Percentiles rank a stretch among this genome's conserved stretches.
These are phyloP conservation scores for Tenualosa ilisha DNA, from an alignment of 2,797 vertebrate species.

Conservation along the genomic window DNA sequence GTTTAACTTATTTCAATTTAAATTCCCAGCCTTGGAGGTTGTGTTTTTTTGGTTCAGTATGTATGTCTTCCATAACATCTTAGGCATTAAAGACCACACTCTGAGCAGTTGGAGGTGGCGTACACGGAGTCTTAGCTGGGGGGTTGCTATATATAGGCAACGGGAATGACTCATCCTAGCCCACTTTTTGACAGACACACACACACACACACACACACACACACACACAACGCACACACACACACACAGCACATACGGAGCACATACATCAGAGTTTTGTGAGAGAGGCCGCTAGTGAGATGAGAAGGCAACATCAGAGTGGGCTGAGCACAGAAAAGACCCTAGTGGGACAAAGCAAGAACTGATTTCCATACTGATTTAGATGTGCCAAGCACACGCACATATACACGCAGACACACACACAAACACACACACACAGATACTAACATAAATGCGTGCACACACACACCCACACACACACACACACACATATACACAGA, in stretches of 20 bases:
- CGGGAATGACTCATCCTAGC: background rate
- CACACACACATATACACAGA: background rate
- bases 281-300: no score
- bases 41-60: no score
- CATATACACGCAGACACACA: background rate
- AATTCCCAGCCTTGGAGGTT: background rate
- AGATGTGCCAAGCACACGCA: background rate
- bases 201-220: background rate
- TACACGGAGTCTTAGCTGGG: background rate
- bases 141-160: background rate
- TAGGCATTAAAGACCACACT: background rate
- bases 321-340: no score
- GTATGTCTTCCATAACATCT: background rate
- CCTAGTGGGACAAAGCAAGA: background rate
- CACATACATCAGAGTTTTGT: no score
- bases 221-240: no score
- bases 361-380: background rate
- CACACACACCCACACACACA: background rate
- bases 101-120: background rate
- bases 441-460: no score
- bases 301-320: no score
- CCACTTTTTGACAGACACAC: background rate
- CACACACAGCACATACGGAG: no score
- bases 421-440: background rate
- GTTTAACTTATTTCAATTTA: background rate